These are phyloP conservation scores for Phylloscopus trochilus DNA, from an alignment of 2,113 vertebrate genomes.

Conservation along the genomic window DNA sequence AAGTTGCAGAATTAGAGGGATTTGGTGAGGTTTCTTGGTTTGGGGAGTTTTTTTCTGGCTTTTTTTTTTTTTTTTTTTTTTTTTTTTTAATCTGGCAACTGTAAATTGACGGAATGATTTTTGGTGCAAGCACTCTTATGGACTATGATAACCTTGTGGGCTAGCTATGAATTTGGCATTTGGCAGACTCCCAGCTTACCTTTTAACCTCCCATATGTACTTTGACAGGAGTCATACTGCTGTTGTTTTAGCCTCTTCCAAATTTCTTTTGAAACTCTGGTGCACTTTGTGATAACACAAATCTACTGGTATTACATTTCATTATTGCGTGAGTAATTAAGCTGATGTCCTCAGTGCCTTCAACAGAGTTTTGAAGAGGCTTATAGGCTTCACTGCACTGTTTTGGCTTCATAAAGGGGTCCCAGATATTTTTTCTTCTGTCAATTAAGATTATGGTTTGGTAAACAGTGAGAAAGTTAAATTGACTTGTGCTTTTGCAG, in stretches of 20 bases:
- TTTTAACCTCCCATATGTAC: slow-evolving; percentile 21
- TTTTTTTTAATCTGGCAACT: neutral
- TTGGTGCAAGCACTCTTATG: neutral
- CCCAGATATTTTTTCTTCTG: neutral
- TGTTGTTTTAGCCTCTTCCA: slow-evolving; percentile 24
- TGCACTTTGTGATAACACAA: neutral
- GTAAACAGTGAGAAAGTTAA: neutral
- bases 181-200: slow-evolving; percentile 7
- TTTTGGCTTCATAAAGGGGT: neutral
- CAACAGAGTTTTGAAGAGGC: neutral
- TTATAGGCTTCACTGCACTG: neutral
- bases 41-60: neutral
- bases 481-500: neutral
- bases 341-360: neutral
- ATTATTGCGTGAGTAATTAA: neutral
- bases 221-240: neutral
- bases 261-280: neutral
- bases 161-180: neutral
- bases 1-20: neutral
- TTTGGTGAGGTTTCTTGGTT: neutral
- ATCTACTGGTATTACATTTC: neutral
- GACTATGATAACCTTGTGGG: neutral
- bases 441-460: neutral
- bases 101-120: neutral
- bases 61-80: neutral